These are phyloP conservation scores for Stenichneumon culpator DNA, from an alignment of 2,888 invertebrate genomes.

Conservation along the genomic window DNA sequence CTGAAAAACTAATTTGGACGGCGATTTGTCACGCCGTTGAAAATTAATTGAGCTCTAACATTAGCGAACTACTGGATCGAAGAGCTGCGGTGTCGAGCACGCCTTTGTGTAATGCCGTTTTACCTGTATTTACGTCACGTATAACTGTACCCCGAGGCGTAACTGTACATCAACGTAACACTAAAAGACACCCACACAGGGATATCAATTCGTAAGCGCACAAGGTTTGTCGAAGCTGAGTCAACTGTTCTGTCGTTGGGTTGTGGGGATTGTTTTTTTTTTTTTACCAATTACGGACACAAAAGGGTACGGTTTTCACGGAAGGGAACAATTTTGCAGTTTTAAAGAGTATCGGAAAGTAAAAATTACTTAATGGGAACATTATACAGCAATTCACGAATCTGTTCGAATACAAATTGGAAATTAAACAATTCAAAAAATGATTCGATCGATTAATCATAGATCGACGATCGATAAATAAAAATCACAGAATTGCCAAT, in stretches of 20 bases:
- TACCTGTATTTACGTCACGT: conserved; percentile 67
- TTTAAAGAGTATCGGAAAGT: background rate
- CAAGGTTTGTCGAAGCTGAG: background rate
- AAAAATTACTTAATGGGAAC: background rate
- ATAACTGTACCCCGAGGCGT: conserved; percentile 68
- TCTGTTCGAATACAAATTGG: background rate
- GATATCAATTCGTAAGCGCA: conserved; percentile 24
- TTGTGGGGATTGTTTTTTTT: background rate
- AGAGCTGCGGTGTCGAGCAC: background rate
- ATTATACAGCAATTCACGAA: background rate
- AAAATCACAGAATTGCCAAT: background rate
- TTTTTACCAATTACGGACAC: background rate
- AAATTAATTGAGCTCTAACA: conserved; percentile 22
- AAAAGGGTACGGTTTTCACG: background rate
- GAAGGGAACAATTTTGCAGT: background rate
- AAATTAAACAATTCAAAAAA: background rate
- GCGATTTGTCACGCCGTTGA: background rate
- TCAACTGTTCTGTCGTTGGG: background rate
- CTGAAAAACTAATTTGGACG: background rate
- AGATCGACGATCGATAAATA: background rate
- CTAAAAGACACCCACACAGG: conserved; percentile 59
- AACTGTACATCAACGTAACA: conserved; percentile 70
- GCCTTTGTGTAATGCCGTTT: conserved; percentile 51
- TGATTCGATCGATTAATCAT: background rate
- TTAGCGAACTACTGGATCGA: conserved; percentile 8